phyloP scores from a whole-genome alignment of 64 coral and sea anemone genomes.

The Dendronephthya gigantea region DNA sequence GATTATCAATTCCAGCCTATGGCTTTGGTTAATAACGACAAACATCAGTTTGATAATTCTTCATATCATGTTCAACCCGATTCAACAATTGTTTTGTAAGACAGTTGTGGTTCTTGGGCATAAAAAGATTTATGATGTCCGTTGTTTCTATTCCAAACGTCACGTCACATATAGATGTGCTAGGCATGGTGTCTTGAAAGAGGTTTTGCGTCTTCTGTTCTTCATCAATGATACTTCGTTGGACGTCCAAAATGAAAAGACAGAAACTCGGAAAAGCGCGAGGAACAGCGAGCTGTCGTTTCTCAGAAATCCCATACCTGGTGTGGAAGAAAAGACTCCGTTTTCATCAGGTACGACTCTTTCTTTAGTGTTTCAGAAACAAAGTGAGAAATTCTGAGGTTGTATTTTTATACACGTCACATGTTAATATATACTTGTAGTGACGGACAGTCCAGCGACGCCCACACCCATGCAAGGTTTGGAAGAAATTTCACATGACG shows the following conservation, averaged over 20 bases:
- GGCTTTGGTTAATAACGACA: too few relatives aligned
- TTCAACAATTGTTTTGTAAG: too few relatives aligned
- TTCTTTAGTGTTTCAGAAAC: not conserved
- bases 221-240: not conserved
- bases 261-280: not conserved
- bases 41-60: too few relatives aligned
- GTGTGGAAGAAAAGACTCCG: not conserved
- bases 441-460: not conserved
- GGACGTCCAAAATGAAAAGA: not conserved
- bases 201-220: not conserved
- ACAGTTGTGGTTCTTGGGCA: too few relatives aligned
- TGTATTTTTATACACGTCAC: too few relatives aligned
- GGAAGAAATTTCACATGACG: not conserved
- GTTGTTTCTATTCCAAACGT: not conserved
- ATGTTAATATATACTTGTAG: not conserved
- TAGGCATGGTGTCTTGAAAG: not conserved
- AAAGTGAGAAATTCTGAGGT: too few relatives aligned
- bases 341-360: constrained; percentile 4
- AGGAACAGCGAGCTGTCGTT: not conserved
- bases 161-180: not conserved
- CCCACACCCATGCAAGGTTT: not conserved
- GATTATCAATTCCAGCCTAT: too few relatives aligned
- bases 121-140: too few relatives aligned
- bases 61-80: too few relatives aligned
- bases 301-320: not conserved